Percentiles rank a stretch among this genome's conserved stretches.
These are phyloP conservation scores for Zoanthus sociatus DNA, from an alignment of 92 coral and sea anemone species.

Conservation along the genomic window DNA sequence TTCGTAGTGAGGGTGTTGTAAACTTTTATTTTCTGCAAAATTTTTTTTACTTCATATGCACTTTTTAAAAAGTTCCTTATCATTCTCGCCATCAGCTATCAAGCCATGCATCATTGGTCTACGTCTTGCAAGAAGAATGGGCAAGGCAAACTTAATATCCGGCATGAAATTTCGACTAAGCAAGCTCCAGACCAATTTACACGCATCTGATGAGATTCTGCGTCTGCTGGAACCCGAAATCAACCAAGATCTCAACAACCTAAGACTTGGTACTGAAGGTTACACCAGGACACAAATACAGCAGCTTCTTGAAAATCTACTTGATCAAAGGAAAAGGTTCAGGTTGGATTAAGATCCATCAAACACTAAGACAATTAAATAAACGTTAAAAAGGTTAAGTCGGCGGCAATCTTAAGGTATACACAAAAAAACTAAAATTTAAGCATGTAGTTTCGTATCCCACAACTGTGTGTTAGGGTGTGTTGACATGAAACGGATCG, in stretches of 20 bases:
- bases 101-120: constrained; percentile 9
- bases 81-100: not conserved
- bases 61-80: not conserved
- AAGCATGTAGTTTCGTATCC: too few relatives aligned
- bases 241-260: too few relatives aligned
- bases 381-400: too few relatives aligned
- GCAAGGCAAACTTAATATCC: not conserved
- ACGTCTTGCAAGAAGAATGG: not conserved
- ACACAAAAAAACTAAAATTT: too few relatives aligned
- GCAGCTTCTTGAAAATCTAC: constrained; percentile 3
- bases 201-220: not conserved
- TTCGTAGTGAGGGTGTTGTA: too few relatives aligned
- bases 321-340: not conserved
- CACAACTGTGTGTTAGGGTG: too few relatives aligned
- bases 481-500: too few relatives aligned
- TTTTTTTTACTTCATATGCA: too few relatives aligned
- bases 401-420: too few relatives aligned
- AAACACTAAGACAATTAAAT: too few relatives aligned
- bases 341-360: too few relatives aligned
- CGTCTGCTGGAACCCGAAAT: not conserved
- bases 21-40: too few relatives aligned
- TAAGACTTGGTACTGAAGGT: not conserved
- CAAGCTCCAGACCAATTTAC: not conserved
- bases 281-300: not conserved
- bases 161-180: constrained; percentile 4